These are phyloP conservation scores for Azemiops feae DNA, from an alignment of 2,113 vertebrate genomes.

Conservation along the genomic window DNA sequence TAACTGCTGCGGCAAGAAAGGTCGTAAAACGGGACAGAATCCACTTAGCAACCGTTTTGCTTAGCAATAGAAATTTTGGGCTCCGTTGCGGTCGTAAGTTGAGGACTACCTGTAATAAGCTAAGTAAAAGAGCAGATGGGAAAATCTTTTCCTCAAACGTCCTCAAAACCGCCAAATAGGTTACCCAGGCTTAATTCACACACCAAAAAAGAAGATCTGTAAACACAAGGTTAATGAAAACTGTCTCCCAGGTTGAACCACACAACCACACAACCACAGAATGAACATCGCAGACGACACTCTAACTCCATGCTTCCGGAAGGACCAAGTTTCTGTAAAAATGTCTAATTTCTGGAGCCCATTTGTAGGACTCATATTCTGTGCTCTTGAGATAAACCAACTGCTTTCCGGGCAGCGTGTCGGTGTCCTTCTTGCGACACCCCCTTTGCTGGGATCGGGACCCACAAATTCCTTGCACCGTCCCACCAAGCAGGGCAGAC, in stretches of 20 bases:
- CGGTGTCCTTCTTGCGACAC: too few relatives aligned
- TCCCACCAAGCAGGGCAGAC: too few relatives aligned
- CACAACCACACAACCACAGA: too few relatives aligned
- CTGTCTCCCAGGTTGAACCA: not conserved
- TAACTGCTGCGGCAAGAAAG: not conserved
- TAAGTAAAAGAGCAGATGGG: too few relatives aligned
- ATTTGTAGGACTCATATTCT: too few relatives aligned
- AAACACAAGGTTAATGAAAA: not conserved
- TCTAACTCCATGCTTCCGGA: not conserved
- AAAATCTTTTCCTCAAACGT: not conserved
- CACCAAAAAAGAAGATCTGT: not conserved
- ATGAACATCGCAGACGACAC: not conserved
- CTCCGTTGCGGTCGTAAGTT: not conserved
- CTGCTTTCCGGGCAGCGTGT: too few relatives aligned
- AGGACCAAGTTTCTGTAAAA: not conserved
- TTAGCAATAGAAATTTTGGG: too few relatives aligned
- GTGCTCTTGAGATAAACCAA: too few relatives aligned
- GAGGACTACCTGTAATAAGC: not conserved
- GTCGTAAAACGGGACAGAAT: not conserved
- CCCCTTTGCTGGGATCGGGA: too few relatives aligned
- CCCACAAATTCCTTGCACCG: too few relatives aligned
- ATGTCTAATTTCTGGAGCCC: not conserved
- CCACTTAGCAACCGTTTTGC: not conserved
- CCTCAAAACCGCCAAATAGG: not conserved
- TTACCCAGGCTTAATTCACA: too few relatives aligned